Conservation (phyloP, 2,797 vertebrate genomes). For the Phoxinus dragarum region DNA sequence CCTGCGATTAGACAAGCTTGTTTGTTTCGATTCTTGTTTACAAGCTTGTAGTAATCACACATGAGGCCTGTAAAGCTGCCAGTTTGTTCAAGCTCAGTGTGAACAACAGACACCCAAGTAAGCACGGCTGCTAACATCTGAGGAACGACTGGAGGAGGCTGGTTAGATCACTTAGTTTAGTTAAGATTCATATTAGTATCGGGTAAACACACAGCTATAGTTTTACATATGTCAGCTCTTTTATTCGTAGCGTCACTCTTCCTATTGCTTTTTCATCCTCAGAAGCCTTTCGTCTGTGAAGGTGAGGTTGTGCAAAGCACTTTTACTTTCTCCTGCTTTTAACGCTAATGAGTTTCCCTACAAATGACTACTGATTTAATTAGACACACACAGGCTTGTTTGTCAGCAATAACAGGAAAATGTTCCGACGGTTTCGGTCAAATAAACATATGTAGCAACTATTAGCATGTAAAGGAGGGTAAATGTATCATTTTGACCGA, state of each 20-base stretch:
- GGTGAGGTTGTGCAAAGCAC: conserved; percentile 6
- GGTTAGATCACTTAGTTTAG: neutral
- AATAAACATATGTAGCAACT: conserved; percentile 18
- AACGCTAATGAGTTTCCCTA: conserved; percentile 29
- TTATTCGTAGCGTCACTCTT: neutral
- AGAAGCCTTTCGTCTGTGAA: neutral
- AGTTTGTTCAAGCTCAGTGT: conserved; percentile 32
- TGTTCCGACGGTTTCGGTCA: neutral
- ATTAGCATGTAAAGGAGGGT: neutral
- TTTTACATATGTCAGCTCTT: neutral
- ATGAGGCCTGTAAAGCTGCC: conserved; percentile 47
- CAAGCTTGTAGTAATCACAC: conserved; percentile 48
- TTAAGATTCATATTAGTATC: neutral
- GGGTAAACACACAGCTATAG: neutral
- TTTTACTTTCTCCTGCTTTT: conserved; percentile 9
- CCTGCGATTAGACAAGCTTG: conserved; percentile 48
- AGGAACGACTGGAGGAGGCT: neutral
- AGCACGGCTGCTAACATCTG: neutral
- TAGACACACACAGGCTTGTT: neutral
- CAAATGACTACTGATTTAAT: conserved; percentile 31
- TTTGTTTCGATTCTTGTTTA: conserved; percentile 43
- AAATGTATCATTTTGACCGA: conserved; percentile 13
- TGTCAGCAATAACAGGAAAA: conserved; percentile 8
- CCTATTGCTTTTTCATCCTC: neutral
- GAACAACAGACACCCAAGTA: conserved; percentile 28